phyloP scores from a whole-genome alignment of 2,113 vertebrate species.

The Hippolais icterina region DNA sequence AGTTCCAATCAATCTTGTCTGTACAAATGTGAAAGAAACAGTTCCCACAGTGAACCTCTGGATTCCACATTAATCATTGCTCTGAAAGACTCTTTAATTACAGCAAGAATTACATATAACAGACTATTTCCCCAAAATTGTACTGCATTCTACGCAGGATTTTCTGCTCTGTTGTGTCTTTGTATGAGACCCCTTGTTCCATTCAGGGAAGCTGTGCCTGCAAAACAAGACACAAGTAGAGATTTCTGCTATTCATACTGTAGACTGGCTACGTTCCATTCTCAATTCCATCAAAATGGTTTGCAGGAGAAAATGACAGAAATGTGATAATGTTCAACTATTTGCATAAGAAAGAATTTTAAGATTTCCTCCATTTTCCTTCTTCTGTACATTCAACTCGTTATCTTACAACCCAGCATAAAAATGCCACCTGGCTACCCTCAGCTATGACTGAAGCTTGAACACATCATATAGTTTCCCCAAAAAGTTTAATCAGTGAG shows the following conservation, averaged over 20 bases:
- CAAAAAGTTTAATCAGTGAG: background rate
- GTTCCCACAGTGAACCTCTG: background rate
- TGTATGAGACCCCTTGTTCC: background rate
- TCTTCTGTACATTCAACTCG: background rate
- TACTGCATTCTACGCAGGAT: background rate
- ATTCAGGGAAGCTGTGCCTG: background rate
- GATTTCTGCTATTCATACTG: background rate
- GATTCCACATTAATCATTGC: background rate
- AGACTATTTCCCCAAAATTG: background rate
- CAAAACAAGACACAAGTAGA: background rate
- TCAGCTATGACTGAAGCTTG: background rate
- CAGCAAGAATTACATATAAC: background rate
- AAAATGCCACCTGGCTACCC: background rate
- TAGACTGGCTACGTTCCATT: background rate
- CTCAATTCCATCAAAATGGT: background rate
- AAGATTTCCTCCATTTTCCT: background rate
- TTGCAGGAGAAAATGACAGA: background rate
- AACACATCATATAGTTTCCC: background rate
- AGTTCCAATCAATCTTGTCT: background rate
- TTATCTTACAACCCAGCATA: background rate
- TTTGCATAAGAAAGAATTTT: background rate
- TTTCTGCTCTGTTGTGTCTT: background rate
- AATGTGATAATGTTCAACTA: background rate
- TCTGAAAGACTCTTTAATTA: constrained; percentile 8
- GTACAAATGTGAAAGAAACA: background rate